These are phyloP conservation scores for Galerucella calmariensis DNA, from an alignment of 2,888 invertebrate genomes.

Conservation along the genomic window DNA sequence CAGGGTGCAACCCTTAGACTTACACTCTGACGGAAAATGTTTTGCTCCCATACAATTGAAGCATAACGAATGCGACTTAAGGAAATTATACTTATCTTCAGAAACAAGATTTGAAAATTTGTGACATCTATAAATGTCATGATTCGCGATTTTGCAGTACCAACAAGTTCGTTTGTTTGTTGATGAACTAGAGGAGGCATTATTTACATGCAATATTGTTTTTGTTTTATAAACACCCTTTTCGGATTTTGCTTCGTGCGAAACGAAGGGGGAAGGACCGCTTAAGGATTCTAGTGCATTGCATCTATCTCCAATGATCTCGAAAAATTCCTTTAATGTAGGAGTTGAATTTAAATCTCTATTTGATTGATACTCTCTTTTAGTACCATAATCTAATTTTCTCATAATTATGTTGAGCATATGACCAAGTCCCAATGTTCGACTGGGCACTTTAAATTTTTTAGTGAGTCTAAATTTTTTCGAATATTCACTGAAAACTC, in stretches of 20 bases:
- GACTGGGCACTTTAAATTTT: too few relatives aligned
- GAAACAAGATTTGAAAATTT: conserved; percentile 7
- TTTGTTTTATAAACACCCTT: conserved; percentile 3
- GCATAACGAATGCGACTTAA: conserved; percentile 16
- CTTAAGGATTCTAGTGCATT: conserved; percentile 12
- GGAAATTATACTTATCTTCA: conserved; percentile 20
- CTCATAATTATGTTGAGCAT: too few relatives aligned
- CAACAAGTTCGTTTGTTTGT: too few relatives aligned
- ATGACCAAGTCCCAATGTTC: too few relatives aligned
- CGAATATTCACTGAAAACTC: too few relatives aligned
- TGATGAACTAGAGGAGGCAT: too few relatives aligned
- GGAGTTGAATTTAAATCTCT: conserved; percentile 14
- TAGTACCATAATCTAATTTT: too few relatives aligned
- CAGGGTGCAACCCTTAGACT: conserved; percentile 61
- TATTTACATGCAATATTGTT: conserved; percentile 4
- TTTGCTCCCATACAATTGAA: conserved; percentile 25
- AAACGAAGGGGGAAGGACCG: neutral
- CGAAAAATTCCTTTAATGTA: conserved; percentile 12
- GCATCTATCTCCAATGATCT: conserved; percentile 11
- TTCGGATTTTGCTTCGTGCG: conserved; percentile 5
- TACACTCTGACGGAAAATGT: conserved; percentile 15
- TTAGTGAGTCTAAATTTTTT: too few relatives aligned
- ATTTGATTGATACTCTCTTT: too few relatives aligned
- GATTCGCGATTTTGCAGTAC: too few relatives aligned
- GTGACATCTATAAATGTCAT: conserved; percentile 21